Percentiles rank a stretch among this genome's conserved stretches.
Evolutionary conservation across 64 coral and sea anemone genomes (phyloP).

Genomic region (Montipora capricornis): DNA sequence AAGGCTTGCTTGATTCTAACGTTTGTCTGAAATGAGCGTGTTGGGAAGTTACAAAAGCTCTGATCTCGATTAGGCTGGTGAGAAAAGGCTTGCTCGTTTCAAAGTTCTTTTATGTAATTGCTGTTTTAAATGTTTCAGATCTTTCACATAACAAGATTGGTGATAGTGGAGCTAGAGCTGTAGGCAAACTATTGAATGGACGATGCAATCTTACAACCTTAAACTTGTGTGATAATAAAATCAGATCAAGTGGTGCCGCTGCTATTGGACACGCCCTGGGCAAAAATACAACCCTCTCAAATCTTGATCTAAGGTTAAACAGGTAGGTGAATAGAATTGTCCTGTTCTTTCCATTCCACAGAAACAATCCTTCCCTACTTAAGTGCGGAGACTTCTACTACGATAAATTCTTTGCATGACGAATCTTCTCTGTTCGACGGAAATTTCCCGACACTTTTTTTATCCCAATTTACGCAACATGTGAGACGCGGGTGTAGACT

Average conservation of each 20-base stretch:
- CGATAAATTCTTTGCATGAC: too few species aligned
- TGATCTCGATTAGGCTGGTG: too few species aligned
- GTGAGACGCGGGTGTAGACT: too few species aligned
- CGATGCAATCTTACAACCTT: slow-evolving; percentile 68
- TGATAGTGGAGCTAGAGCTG: slow-evolving; percentile 91
- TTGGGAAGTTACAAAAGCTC: background rate
- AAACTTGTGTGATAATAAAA: slow-evolving; percentile 83
- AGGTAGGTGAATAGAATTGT: slow-evolving; percentile 15
- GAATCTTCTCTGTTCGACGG: too few species aligned
- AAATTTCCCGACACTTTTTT: too few species aligned
- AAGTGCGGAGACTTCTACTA: too few species aligned
- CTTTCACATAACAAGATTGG: slow-evolving; percentile 97
- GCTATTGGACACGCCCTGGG: slow-evolving; percentile 90
- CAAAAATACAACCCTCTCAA: slow-evolving; percentile 81
- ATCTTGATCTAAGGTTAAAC: slow-evolving; percentile 87
- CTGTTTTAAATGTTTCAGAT: slow-evolving; percentile 58
- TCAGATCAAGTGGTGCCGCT: slow-evolving; percentile 80
- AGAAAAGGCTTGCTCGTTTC: too few species aligned
- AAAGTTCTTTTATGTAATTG: background rate
- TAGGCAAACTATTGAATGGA: slow-evolving; percentile 91
- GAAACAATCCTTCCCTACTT: too few species aligned
- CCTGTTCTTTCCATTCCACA: background rate
- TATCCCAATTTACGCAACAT: too few species aligned
- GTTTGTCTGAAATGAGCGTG: too few species aligned
- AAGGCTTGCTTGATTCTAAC: too few species aligned